phyloP scores from a whole-genome alignment of 2,888 invertebrate species.

The Vanessa cardui region DNA sequence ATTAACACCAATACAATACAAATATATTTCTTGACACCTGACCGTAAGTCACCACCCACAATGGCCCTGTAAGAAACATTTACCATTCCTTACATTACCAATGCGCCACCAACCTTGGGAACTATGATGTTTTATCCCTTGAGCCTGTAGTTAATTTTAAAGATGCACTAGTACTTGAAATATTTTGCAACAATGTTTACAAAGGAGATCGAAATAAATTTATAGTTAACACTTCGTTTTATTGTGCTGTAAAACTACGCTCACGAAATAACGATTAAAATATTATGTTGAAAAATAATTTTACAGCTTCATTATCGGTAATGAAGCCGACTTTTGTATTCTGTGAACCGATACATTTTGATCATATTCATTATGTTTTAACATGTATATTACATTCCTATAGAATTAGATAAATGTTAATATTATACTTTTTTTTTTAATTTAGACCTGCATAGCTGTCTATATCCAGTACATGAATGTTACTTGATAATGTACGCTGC shows the following conservation, averaged over 20 bases:
- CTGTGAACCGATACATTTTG: conserved; percentile 10
- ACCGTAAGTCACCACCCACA: too few species aligned
- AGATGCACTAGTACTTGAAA: conserved; percentile 32
- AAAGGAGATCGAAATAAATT: conserved; percentile 51
- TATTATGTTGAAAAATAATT: conserved; percentile 46
- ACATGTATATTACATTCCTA: conserved; percentile 2
- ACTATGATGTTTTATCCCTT: too few species aligned
- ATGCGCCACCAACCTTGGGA: too few species aligned
- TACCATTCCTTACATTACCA: too few species aligned
- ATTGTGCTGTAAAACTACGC: conserved; percentile 47
- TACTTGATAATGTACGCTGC: too few species aligned
- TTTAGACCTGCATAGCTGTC: too few species aligned
- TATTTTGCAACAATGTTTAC: conserved; percentile 39
- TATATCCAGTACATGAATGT: too few species aligned
- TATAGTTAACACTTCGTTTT: conserved; percentile 45
- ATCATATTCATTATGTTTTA: conserved; percentile 10
- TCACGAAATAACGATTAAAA: conserved; percentile 49
- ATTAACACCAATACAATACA: too few species aligned
- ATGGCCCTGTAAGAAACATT: too few species aligned
- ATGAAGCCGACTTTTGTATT: conserved; percentile 12
- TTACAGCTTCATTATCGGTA: conserved; percentile 49
- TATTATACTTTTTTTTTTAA: too few species aligned
- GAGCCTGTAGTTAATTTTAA: too few species aligned
- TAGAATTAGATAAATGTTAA: not conserved
- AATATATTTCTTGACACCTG: too few species aligned